Base-by-base conservation (phyloP, 2,888 invertebrate species). In the Nebria brevicollis region DNA sequence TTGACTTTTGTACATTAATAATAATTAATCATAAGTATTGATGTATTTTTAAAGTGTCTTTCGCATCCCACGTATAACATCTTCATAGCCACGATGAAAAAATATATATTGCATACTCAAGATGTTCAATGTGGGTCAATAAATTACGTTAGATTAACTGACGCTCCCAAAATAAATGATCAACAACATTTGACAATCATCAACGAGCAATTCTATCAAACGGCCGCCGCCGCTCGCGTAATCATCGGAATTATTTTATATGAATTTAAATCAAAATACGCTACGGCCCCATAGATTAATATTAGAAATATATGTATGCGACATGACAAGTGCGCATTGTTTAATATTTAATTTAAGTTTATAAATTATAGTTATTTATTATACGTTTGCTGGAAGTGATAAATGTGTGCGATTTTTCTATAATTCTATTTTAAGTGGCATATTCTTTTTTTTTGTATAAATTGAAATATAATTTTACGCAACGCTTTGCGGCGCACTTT, bases 121-220 rank as follows among this genome's bases (percentile, higher is more conserved):
- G 72, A 80, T 20, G 34, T 41, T 54, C 72, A 54, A 75, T 75
- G 70, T 75, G 64, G 54, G 64, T 75, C 80, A 75, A 80, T 80
- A 77, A 72, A 54, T 72, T 65, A 34, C 34, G 13, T 34, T 26
- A 42, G 68, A 25, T 68, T 8, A 26, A 7, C 11, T 77, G 77
- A 77, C 78, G 20, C 54, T 10, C 42, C 20, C 34, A 11, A 26
- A 26, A 78, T 42, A 74, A 78, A 78, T 78, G 78, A 78, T 65
- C 42, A 73, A 78, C 78, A 78, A n/a, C 78, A 66, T 78, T 78
- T 78, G 78, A 78, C 78, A 78, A 78, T 78, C 74, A 78, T 73
- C 78, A 74, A 72, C 25, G 66, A 26, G 34, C 1, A 34, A 66
- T 34, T 78, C 74, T 73, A 78, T 78, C 78, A 78, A 54, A 34